Base-by-base conservation (phyloP, 2,113 vertebrate species). In the Petrocephalus zakoni region DNA sequence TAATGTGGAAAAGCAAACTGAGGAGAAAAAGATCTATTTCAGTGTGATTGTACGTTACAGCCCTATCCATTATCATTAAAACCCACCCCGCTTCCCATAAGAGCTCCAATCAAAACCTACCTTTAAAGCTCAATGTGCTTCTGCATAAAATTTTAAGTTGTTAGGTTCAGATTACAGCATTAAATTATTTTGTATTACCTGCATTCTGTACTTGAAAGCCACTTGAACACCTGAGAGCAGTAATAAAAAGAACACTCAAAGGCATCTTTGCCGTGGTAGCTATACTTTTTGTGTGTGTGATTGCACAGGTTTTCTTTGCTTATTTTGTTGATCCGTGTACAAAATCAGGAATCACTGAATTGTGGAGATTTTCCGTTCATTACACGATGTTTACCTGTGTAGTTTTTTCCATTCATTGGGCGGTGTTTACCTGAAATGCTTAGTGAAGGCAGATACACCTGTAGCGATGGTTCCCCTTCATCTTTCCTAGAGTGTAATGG, bases 1-100 rank as follows among this genome's bases (percentile, higher is more conserved):
- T 81, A 46, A 81, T 81, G 75, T 81, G 75, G 42, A 81, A 78
- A 81, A 68, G 61, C 13, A 68, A 68, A 68, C 61, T 68, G 61
- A n/a, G 61, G 61, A 68, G 61, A 81, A 42, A 81, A 49, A 83
- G 42, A 47, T 49, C 46, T 47, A 47, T 22, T 83, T 47, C 37
- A 83, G 37, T 8, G 5, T 49, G 42, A 83, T 83, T 22, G 19
- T 83, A 42, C 37, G 8, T 49, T 49, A 10, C 46, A 83, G 37
- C 19, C 19, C 22, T 42, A 83, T 68, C 61, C 61, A 22, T 68
- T 68, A 15, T 5, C 17, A 19, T 83, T 83, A 47, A 83, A 83
- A n/a, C 21, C 81, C 37, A 83, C 21, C 37, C 10, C 46, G 37
- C 21, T 82, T 46, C 78, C 34, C 42, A n/a, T 47, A 82, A 82